phyloP scores from a whole-genome alignment of 2,113 vertebrate genomes.

The Platysternon megacephalum region DNA sequence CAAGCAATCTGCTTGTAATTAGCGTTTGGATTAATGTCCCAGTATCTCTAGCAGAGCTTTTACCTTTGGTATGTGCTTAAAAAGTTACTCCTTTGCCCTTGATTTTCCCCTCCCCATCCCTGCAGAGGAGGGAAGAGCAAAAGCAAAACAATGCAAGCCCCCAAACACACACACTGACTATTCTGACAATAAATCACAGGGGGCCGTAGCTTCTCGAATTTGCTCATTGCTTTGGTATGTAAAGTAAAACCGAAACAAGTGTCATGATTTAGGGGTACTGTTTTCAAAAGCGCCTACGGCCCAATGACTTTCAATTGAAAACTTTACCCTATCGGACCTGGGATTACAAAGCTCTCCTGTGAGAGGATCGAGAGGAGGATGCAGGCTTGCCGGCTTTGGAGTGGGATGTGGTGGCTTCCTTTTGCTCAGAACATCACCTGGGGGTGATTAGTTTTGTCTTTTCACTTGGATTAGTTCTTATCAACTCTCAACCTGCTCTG shows the following conservation, averaged over 20 bases:
- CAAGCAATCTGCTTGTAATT: slow-evolving; percentile 19
- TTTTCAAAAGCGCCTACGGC: not conserved
- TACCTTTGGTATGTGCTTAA: slow-evolving; percentile 45
- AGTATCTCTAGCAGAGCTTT: not conserved
- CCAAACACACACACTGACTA: slow-evolving; percentile 17
- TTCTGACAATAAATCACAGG: not conserved
- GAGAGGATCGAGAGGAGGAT: not conserved
- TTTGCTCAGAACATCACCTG: not conserved
- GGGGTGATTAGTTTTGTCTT: not conserved
- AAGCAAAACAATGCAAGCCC: slow-evolving; percentile 63
- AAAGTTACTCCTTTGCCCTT: not conserved
- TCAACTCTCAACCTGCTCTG: not conserved
- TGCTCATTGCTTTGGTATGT: slow-evolving; percentile 48
- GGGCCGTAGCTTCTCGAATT: slow-evolving; percentile 18
- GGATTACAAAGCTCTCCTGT: not conserved
- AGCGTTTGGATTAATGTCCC: not conserved
- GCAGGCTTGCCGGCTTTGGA: not conserved
- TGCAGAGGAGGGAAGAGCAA: slow-evolving; percentile 40
- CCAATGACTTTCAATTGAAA: slow-evolving; percentile 35
- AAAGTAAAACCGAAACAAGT: slow-evolving; percentile 44
- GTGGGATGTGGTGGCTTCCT: not conserved
- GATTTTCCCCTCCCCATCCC: slow-evolving; percentile 25
- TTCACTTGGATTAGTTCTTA: not conserved
- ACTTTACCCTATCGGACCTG: not conserved
- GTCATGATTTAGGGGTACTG: slow-evolving; percentile 29